These are phyloP conservation scores for Minunthozetes semirufus DNA, from an alignment of 2,888 invertebrate genomes.

Conservation along the genomic window DNA sequence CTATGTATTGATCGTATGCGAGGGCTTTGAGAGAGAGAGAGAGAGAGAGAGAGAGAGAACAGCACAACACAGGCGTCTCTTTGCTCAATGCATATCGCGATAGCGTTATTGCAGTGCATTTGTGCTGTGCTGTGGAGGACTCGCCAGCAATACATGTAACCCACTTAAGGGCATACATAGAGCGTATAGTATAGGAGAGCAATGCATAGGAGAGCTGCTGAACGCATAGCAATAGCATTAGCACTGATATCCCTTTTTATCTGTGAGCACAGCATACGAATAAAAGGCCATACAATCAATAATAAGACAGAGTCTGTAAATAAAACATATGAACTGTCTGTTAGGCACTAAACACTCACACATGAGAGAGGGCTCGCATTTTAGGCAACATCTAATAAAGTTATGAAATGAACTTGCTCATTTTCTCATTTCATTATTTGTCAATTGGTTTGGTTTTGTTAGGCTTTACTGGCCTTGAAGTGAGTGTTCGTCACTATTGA, in stretches of 20 bases:
- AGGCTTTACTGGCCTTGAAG: background rate
- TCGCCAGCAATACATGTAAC: background rate
- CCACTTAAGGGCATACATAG: slow-evolving; percentile 22
- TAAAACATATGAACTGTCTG: background rate
- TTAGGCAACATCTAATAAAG: background rate
- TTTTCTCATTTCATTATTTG: background rate
- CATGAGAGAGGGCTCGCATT: slow-evolving; percentile 2
- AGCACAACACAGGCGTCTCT: background rate
- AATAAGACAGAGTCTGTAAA: background rate
- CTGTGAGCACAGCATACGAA: background rate
- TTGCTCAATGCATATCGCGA: background rate
- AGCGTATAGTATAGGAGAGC: too few species aligned
- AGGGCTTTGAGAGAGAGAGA: too few species aligned
- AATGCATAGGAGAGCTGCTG: too few species aligned
- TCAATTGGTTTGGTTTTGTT: background rate
- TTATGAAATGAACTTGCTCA: background rate
- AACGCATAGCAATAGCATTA: slow-evolving; percentile 17
- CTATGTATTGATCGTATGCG: background rate
- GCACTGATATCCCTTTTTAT: background rate
- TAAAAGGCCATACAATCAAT: slow-evolving; percentile 12
- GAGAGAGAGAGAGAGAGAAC: too few species aligned
- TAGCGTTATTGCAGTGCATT: background rate
- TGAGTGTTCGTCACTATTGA: background rate
- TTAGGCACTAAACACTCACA: background rate
- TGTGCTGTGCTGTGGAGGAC: background rate